Percentiles rank a stretch among this genome's conserved stretches.
phyloP scores from a whole-genome alignment of 2,888 invertebrate species.

The Tipula vernalis region DNA sequence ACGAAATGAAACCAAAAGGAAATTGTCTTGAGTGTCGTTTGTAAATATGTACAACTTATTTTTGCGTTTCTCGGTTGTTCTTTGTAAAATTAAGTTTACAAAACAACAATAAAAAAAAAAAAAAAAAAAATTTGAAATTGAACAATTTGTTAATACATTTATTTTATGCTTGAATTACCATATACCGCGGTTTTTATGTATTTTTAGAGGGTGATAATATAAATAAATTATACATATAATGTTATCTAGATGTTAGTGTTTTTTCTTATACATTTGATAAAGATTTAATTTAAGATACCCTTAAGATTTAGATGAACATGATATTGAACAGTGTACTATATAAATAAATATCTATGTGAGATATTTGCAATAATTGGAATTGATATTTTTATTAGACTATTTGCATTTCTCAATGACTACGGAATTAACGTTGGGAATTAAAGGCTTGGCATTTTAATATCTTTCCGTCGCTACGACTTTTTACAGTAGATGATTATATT shows the following conservation, averaged over 20 bases:
- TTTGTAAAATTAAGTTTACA: constrained; percentile 4
- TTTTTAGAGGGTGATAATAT: background rate
- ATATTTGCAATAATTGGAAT: background rate
- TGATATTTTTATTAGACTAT: background rate
- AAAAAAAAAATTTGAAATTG: background rate
- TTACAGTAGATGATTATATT: too few relatives aligned
- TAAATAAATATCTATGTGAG: background rate
- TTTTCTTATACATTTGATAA: background rate
- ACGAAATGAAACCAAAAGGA: background rate
- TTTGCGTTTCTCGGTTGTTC: background rate
- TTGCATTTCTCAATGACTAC: background rate
- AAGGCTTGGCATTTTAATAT: background rate
- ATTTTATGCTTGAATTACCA: background rate
- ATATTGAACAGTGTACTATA: background rate
- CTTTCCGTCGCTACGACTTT: too few relatives aligned
- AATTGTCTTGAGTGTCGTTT: background rate
- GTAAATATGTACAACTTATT: background rate
- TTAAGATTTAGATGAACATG: background rate
- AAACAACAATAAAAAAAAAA: background rate
- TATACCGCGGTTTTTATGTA: background rate
- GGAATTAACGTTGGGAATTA: background rate
- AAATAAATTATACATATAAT: background rate
- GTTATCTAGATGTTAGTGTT: background rate
- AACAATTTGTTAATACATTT: constrained; percentile 4
- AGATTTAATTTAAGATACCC: background rate